Evolutionary conservation across 2,113 vertebrate genomes (phyloP).

Genomic region (Prinia subflava): DNA sequence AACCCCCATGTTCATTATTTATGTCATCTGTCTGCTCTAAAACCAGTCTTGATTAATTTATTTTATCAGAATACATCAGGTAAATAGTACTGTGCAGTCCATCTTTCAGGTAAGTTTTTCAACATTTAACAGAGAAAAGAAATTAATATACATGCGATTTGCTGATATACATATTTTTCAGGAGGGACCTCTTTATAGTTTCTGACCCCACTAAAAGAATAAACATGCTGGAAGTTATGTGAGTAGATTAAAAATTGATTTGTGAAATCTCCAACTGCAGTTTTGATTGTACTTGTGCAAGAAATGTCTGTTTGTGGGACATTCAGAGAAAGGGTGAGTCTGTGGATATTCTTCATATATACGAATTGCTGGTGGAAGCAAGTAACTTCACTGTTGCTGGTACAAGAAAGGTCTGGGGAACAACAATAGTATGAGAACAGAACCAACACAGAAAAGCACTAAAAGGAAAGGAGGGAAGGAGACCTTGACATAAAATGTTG

Average conservation of each 20-base stretch:
- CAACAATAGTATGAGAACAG: not conserved
- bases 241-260: not conserved
- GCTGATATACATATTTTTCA: not conserved
- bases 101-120: not conserved
- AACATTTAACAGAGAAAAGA: not conserved
- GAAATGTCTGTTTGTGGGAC: not conserved
- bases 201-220: not conserved
- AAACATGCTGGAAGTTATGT: not conserved
- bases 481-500: not conserved
- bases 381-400: not conserved
- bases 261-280: not conserved
- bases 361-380: not conserved
- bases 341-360: not conserved
- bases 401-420: not conserved
- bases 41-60: not conserved
- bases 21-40: not conserved
- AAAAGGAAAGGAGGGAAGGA: not conserved
- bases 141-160: not conserved
- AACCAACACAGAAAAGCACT: not conserved
- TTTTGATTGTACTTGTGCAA: not conserved
- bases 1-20: not conserved
- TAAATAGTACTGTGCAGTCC: not conserved
- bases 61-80: not conserved
- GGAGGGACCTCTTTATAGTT: not conserved
- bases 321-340: not conserved